Percentiles rank a stretch among this genome's conserved stretches.
These are phyloP conservation scores for Elgaria multicarinata DNA, from an alignment of 2,113 vertebrate species.

Conservation along the genomic window DNA sequence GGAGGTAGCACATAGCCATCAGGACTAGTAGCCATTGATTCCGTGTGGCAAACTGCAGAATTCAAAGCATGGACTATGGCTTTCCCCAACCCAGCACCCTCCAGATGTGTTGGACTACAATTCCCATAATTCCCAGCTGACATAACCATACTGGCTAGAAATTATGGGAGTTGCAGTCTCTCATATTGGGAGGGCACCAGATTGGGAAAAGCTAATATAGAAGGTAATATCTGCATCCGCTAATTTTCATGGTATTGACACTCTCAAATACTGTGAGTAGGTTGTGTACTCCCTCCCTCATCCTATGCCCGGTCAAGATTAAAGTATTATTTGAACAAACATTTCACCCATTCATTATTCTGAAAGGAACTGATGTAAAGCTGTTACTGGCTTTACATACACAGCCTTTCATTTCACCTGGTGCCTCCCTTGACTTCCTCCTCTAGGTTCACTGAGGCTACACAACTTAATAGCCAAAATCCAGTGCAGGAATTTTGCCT, in stretches of 20 bases:
- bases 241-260: background rate
- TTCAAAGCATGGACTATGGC: background rate
- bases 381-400: background rate
- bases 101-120: no score
- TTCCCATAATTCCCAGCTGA: no score
- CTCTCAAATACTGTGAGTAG: background rate
- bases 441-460: background rate
- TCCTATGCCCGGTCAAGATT: background rate
- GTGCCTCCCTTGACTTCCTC: background rate
- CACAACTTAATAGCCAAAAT: slow-evolving; percentile 3
- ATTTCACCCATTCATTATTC: background rate
- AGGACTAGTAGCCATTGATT: no score
- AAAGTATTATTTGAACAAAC: background rate
- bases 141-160: no score
- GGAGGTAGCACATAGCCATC: no score
- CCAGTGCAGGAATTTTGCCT: background rate
- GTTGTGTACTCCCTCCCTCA: background rate
- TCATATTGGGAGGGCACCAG: no score
- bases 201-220: no score
- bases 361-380: background rate
- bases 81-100: background rate
- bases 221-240: background rate
- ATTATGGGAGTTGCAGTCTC: no score
- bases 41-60: background rate
- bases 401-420: background rate